Conservation (phyloP, 2,113 vertebrate species). For the Lophotis ruficrista region DNA sequence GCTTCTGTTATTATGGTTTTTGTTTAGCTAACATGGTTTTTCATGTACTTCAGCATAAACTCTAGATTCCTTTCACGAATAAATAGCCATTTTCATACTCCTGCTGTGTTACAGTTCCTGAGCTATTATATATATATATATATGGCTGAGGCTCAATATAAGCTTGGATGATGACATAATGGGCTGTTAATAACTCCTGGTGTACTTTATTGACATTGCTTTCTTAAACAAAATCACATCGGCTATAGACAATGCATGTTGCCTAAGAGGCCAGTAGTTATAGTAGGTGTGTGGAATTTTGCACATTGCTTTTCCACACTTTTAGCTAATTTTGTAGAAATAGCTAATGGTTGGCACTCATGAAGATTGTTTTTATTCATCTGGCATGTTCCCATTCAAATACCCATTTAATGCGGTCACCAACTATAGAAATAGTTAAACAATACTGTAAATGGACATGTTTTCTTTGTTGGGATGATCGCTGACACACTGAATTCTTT, state of each 20-base stretch:
- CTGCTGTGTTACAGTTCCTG: not conserved
- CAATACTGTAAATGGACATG: slow-evolving; percentile 57
- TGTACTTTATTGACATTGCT: not conserved
- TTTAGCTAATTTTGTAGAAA: not conserved
- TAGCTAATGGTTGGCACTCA: not conserved
- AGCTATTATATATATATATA: not conserved
- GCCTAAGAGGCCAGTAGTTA: not conserved
- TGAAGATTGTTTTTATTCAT: not conserved
- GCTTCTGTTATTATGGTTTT: not conserved
- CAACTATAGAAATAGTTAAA: slow-evolving; percentile 34
- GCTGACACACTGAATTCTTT: slow-evolving; percentile 20
- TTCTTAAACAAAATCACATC: not conserved
- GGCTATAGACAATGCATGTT: not conserved
- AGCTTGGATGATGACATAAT: not conserved
- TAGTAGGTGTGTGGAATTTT: not conserved
- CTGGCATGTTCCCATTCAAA: slow-evolving; percentile 21
- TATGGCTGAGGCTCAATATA: not conserved
- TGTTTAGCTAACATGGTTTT: not conserved
- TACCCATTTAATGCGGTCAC: slow-evolving; percentile 13
- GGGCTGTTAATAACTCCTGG: not conserved
- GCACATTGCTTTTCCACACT: not conserved
- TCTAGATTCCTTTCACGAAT: not conserved
- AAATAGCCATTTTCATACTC: not conserved
- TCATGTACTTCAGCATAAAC: not conserved
- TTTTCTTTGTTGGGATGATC: slow-evolving; percentile 30